Evolutionary conservation across 1,140 invertebrate species (phyloP), one percentile per base, ranked within the genome.

Genomic region (Drosophila micromelanica): DNA sequence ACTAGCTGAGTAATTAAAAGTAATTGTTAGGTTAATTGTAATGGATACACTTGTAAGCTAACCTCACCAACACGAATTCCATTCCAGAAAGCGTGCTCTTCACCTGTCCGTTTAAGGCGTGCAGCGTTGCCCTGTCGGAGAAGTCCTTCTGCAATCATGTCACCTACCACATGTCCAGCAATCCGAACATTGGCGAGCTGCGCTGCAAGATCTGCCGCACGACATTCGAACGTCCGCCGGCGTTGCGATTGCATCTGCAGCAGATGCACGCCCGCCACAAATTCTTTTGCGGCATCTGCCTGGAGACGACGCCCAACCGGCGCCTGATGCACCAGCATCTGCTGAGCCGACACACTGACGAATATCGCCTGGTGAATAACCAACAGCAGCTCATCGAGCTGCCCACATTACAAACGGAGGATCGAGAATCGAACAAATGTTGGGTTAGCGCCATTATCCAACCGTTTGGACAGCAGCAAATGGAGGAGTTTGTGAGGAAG

Each of bases 281-380:
- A 20, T 52, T 76, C 23, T 62, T 79, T 49, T 87, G 82, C 43
- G 57, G 72, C 51, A 6, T 64, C n/a, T 87, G 82, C 17, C 57
- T 82, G 20, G 79, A 73, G 17, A 87, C 82, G 6, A 68, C 78
- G 9, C 13, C 23, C 6, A 73, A 76, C 59, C 65, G 40, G 3
- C 51, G 48, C 0, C 11, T 89, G 0, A 73, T 87, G 76, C 48
- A 69, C 1, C 51, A 73, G n/a, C 82, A 87, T n/a, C 27, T 79
- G 3, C 15, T 40, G 2, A 37, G 2, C 1, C 7, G 37, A 2
- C 82, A 86, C 27, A 0, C 5, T 2, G 12, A 11, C 1, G 23
- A 17, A 2, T 87, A 69, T n/a, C 12, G 46, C 17, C 15, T 42
- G 0, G 13, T 35, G 40, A 59, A 78, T 6, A 62, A 46, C 1